These are phyloP conservation scores for Sarcophaga subvicina DNA, from an alignment of 2,888 invertebrate genomes.

Conservation along the genomic window DNA sequence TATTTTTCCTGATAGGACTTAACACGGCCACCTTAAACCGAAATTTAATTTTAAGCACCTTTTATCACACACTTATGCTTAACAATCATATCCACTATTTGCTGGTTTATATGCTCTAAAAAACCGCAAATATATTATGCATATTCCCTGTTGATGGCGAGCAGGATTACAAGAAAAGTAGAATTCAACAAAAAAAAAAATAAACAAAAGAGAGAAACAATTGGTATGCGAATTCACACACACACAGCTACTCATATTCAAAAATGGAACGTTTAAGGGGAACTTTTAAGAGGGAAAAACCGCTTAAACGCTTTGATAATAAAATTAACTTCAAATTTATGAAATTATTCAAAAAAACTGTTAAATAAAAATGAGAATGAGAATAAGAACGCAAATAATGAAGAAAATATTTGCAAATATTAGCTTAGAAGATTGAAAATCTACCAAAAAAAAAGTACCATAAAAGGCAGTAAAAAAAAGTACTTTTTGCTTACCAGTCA, in stretches of 20 bases:
- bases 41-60: neutral
- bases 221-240: no score
- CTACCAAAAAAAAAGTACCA: no score
- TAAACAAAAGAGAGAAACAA: neutral
- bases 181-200: conserved; percentile 1
- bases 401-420: conserved; percentile 16
- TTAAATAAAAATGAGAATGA: neutral
- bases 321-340: conserved; percentile 25
- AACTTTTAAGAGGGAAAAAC: neutral
- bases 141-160: neutral
- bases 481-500: no score
- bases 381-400: neutral
- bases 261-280: no score
- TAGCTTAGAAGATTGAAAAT: neutral
- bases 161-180: neutral
- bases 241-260: no score
- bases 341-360: no score
- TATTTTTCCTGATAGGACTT: neutral
- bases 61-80: neutral
- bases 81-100: no score
- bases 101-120: neutral
- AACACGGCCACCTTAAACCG: neutral
- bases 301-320: conserved; percentile 25
- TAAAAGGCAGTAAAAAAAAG: no score
- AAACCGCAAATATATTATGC: neutral